These are phyloP conservation scores for Heliocidaris tuberculata DNA, from an alignment of 35 echinoderm and acorn worm species.

Conservation along the genomic window DNA sequence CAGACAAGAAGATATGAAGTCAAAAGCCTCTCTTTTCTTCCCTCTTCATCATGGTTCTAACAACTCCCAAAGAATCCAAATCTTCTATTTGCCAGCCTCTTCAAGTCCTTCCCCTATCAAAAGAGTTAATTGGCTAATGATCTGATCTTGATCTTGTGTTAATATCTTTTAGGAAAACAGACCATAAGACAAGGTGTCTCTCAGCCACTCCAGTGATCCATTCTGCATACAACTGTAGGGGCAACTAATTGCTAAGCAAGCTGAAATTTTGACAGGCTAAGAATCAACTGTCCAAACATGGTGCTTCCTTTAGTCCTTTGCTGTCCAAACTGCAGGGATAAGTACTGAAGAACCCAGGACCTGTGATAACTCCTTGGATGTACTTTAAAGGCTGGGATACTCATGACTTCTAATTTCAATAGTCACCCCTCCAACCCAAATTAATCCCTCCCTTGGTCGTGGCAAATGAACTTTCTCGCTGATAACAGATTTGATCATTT, in stretches of 20 bases:
- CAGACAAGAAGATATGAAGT: neutral
- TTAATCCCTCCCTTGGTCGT: neutral
- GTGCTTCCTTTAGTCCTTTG: neutral
- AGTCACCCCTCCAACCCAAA: neutral
- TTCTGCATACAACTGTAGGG: slow-evolving; percentile 8
- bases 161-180: neutral
- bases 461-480: neutral
- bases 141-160: neutral
- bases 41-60: neutral
- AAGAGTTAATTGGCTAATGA: neutral
- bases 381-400: too few species aligned
- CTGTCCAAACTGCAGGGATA: neutral
- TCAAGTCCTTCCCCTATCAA: neutral
- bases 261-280: neutral
- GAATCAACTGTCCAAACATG: neutral
- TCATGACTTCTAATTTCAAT: neutral
- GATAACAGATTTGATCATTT: too few species aligned
- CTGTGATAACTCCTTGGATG: neutral
- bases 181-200: neutral
- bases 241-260: neutral
- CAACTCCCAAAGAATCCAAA: neutral
- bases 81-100: neutral
- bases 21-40: neutral
- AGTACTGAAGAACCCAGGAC: too few species aligned
- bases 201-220: neutral